Base-by-base conservation (phyloP, 2,888 invertebrate species). In the Melanostoma mellinum region DNA sequence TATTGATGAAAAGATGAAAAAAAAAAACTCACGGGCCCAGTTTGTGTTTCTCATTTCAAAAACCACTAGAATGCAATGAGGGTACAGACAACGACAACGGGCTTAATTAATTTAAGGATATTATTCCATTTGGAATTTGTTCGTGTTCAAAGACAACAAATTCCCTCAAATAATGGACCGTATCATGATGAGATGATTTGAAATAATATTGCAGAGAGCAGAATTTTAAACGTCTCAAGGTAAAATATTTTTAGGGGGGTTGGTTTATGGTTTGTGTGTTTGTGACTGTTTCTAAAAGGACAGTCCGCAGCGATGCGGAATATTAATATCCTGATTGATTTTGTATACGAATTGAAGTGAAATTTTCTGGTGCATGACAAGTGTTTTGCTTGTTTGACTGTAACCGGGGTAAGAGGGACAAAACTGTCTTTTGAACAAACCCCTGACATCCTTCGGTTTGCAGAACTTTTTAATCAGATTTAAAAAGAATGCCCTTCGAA, bases 311-410 rank as follows among this genome's bases (percentile, higher is more conserved):
- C 60, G 84, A 75, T 84, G 67, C 71, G 75, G 71, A 79, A 84
- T 75, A 60, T 75, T 71, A 84, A 79, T 84, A 84, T 79, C 74
- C 84, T 79, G 84, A 84, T 84, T 84, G 84, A 75, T 84, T 60
- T 55, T 79, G 78, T 60, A 48, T 67, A 74, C 61, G 75, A 79
- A 75, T 84, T 84, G 71, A 52, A 78, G 74, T 74, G 65, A 61
- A 84, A 74, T 71, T 61, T 67, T 50, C 40, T 71, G 84, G 67
- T 67, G 79, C 79, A 67, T 84, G 78, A 78, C 74, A 79, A 84
- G 65, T 55, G 58, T 44, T 61, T 78, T 71, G 58, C 60, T 77
- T 61, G 77, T 56, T 77, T 20, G 20, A 20, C 20, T 20, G 20
- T 20, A 20, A 20, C 20, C 20, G 20, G 20, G 1, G 20, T 20